Base-by-base conservation (phyloP, 2,797 vertebrate species). In the Micropoecilia bifurca region DNA sequence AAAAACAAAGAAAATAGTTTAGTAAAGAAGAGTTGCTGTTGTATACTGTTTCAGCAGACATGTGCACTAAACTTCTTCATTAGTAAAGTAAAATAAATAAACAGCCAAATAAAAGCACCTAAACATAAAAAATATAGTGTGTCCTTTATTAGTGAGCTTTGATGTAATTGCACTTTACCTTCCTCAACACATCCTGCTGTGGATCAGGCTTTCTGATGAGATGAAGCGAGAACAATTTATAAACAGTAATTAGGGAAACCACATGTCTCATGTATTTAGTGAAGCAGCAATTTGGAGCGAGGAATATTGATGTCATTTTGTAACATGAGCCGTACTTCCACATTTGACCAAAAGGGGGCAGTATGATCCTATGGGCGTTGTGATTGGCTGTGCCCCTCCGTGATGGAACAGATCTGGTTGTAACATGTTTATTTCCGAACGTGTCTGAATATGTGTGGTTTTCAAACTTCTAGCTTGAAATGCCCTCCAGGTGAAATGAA, bases 231-330 rank as follows among this genome's bases (percentile, higher is more conserved):
- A 88, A 90, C 92, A 94, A 73, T 36, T 83, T 91, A 92, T 92
- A 93, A 93, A 88, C 81, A 88, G 87, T 89, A 89, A 95, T 94
- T 92, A 94, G 89, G 86, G 89, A 89, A 92, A 92, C 88, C 80
- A 89, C 88, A 88, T 87, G 90, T 91, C 89, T 85, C 87, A 74
- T 84, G 30, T 59, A 8, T 33, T 22, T 73, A 72, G 59, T 50
- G 57, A 86, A 85, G 82, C 78, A 73, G 89, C 80, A 83, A 90
- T 90, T 87, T 91, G 79, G 73, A 33, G 79, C 59, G 73, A 3
- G 41, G 85, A 84, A 85, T 86, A 92, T 87, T 87, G 83, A 74
- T 90, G 80, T 82, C 53, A 77, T 48, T 75, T 77, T 13, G 30
- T 43, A 53, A 77, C 73, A 75, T 14, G 57, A 14, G 1, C 3